A percentile compares a stretch with the other conserved stretches of the same genome.
These are phyloP conservation scores for Scomber japonicus DNA, from an alignment of 2,113 vertebrate species.

Conservation along the genomic window DNA sequence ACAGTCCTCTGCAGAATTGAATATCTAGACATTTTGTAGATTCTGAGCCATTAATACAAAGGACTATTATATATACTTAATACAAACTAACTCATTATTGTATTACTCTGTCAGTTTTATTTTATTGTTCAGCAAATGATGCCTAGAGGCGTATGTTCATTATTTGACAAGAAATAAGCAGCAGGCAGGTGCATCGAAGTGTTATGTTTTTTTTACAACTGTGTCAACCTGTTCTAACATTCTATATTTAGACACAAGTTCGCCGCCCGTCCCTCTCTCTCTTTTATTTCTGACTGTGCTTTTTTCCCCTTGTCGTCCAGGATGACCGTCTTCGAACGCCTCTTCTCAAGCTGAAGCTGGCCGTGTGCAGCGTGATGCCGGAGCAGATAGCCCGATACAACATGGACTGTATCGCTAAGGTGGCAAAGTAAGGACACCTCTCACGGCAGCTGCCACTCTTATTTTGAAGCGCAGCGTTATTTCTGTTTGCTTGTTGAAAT, in stretches of 20 bases:
- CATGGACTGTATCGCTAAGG: conserved; percentile 97
- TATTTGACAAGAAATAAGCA: background rate
- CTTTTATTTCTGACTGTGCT: background rate
- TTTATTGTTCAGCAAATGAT: background rate
- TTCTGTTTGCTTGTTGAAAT: background rate
- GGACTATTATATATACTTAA: no score
- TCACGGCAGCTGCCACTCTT: fast-evolving
- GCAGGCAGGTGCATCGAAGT: background rate
- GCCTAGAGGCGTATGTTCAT: background rate
- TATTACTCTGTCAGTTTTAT: background rate
- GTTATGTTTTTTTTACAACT: background rate
- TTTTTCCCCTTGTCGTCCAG: conserved; percentile 73
- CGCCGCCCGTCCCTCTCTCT: background rate
- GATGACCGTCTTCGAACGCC: conserved; percentile 94
- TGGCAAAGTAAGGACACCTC: conserved; percentile 87
- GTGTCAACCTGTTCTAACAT: background rate
- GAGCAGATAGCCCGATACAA: conserved; percentile 96
- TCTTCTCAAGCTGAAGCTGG: conserved; percentile 94
- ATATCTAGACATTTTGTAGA: no score
- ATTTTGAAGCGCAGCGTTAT: background rate
- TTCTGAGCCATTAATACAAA: no score
- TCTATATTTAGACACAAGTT: conserved; percentile 22
- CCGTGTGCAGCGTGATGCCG: conserved; percentile 96
- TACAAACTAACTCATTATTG: no score
- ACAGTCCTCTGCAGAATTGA: no score